These are phyloP conservation scores for Rambutsinella grinnellia DNA, from an alignment of 2,888 invertebrate genomes.

Conservation along the genomic window DNA sequence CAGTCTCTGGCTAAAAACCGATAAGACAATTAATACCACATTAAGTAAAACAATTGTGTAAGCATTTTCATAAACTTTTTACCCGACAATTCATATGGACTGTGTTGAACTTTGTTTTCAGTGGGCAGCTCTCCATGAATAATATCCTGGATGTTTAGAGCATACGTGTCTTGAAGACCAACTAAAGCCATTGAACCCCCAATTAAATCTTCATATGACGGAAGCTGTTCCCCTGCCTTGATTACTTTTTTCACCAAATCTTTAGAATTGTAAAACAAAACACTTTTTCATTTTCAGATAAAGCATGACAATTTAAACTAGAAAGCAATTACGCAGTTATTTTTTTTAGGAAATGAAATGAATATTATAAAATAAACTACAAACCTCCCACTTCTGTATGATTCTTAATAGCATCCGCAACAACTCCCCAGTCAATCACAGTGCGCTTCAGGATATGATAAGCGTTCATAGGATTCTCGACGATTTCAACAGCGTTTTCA, in stretches of 20 bases:
- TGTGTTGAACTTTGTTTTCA: conserved; percentile 46
- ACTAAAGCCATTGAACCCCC: conserved; percentile 67
- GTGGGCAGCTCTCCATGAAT: conserved; percentile 63
- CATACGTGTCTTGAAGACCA: conserved; percentile 67
- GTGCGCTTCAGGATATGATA: conserved; percentile 68
- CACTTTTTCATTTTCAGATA: too few relatives aligned
- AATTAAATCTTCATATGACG: conserved; percentile 66
- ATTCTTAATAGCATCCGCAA: conserved; percentile 66
- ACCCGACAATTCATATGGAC: conserved; percentile 63
- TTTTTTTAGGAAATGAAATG: not conserved
- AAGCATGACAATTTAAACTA: too few relatives aligned
- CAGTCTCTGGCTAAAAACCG: conserved; percentile 67
- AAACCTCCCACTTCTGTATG: conserved; percentile 60
- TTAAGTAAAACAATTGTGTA: not conserved
- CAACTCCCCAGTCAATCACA: conserved; percentile 67
- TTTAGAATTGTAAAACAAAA: too few relatives aligned
- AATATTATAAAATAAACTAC: not conserved
- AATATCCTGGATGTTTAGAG: conserved; percentile 66
- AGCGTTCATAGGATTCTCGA: conserved; percentile 68
- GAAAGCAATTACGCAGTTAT: not conserved
- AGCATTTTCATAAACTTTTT: conserved; percentile 6
- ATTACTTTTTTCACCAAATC: conserved; percentile 61
- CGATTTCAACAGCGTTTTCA: conserved; percentile 54
- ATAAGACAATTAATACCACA: not conserved
- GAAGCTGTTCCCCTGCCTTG: conserved; percentile 59